Base-by-base conservation (phyloP, 92 coral and sea anemone genomes). In the Zoanthus gigantus region DNA sequence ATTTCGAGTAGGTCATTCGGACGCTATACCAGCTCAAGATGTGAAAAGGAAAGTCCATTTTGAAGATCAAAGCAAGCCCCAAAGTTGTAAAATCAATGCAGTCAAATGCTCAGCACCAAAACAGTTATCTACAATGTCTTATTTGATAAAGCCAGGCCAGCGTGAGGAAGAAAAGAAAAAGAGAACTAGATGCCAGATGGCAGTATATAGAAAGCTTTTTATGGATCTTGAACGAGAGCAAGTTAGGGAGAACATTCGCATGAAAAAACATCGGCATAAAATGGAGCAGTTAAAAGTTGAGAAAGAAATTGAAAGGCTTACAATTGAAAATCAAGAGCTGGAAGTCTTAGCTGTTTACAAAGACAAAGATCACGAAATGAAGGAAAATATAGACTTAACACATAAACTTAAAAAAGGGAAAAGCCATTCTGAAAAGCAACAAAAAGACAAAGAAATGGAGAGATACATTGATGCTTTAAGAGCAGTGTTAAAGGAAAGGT, bases 181-280 rank as follows among this genome's bases (percentile, higher is more conserved):
- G 46, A 96, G 87, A 57, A 90, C 89, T 66, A 88, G 78, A 72
- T 66, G 94, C 79, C 99, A 97, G 87, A 94, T 94, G 90, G 99
- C 99, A 56, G 94, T 97, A 14, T 97, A 93, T 73, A 88, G 99
- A 67, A 89, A 92, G 67, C 78, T 97, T 74, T 97, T 97, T 82
- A 97, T 97, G 99, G 98, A 97, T 61, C 96, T 92, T 84, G 99
- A 97, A 80, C 87, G 99, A 69, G 99, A 97, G 66, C 97, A 93
- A 63, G 99, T 97, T 45, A 87, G 99, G 68, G 99, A 97, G 83
- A 97, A 97, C 76, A 93, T 97, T 50, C 75, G 98, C 72, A 97
- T 97, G 99, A 95, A 94, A 78, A 95, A 97, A 66, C 99, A 97
- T 71, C 92, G 99, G 15, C 94, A 92, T 67, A 91, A 95, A 79